These are phyloP conservation scores for Himalopsyche tibetana DNA, from an alignment of 2,888 invertebrate species.

Conservation along the genomic window DNA sequence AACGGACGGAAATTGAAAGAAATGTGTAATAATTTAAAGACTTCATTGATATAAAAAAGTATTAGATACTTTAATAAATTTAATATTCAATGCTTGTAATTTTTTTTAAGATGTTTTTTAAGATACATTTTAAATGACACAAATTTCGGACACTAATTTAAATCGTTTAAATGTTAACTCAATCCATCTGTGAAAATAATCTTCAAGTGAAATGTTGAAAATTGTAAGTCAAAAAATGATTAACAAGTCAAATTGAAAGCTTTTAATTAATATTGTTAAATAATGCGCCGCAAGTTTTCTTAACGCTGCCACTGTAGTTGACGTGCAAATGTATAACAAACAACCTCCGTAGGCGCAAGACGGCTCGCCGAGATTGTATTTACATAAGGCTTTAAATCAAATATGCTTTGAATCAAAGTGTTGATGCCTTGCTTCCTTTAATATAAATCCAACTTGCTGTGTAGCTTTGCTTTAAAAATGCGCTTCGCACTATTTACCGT, in stretches of 20 bases:
- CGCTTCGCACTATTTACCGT: slow-evolving; percentile 17
- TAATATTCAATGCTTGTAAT: too few species aligned
- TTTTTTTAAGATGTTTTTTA: too few species aligned
- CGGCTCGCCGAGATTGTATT: slow-evolving; percentile 64
- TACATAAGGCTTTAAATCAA: slow-evolving; percentile 64
- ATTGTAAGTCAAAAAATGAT: background rate
- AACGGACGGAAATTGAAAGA: too few species aligned
- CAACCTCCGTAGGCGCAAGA: slow-evolving; percentile 63
- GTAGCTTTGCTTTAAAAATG: slow-evolving; percentile 49
- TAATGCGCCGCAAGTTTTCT: slow-evolving; percentile 50
- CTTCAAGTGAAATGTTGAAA: background rate
- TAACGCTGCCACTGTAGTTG: slow-evolving; percentile 56
- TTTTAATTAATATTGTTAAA: slow-evolving; percentile 25
- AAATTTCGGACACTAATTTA: too few species aligned
- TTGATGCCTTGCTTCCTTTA: slow-evolving; percentile 64
- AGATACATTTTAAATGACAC: too few species aligned
- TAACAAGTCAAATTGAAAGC: background rate
- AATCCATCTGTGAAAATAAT: too few species aligned
- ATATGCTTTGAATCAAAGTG: slow-evolving; percentile 66
- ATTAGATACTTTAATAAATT: too few species aligned
- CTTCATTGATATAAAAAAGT: too few species aligned
- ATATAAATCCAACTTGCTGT: slow-evolving; percentile 58
- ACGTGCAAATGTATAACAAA: slow-evolving; percentile 65
- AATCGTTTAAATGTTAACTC: too few species aligned
- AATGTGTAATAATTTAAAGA: too few species aligned